These are phyloP conservation scores for Pomatorhinus ruficollis DNA, from an alignment of 2,113 vertebrate species.

Conservation along the genomic window DNA sequence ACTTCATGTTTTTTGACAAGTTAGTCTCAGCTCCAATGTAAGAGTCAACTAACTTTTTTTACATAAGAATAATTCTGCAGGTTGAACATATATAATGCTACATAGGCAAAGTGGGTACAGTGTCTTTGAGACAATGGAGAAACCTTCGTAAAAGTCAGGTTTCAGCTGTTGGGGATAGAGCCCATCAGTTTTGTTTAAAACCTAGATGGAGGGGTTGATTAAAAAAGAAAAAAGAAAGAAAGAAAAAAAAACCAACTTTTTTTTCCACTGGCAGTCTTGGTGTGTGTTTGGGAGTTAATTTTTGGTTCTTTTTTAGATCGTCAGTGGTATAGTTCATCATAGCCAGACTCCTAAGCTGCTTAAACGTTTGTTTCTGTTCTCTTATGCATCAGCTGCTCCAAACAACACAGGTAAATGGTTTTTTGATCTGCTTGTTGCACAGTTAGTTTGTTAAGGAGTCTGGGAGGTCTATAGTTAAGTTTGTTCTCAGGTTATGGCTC, in stretches of 20 bases:
- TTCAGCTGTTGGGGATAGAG: not conserved
- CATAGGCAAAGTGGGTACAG: not conserved
- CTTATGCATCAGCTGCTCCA: constrained; percentile 77
- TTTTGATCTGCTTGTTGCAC: not conserved
- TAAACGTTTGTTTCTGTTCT: constrained; percentile 88
- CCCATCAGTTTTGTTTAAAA: not conserved
- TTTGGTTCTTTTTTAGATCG: constrained; percentile 77
- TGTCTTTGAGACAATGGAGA: not conserved
- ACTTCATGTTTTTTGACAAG: not conserved
- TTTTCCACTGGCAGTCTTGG: not conserved
- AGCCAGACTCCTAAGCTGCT: constrained; percentile 84
- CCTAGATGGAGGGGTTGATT: not conserved
- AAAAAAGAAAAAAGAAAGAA: not conserved
- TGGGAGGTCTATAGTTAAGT: not conserved
- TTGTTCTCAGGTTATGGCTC: not conserved
- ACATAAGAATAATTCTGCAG: not conserved
- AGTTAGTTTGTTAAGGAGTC: not conserved
- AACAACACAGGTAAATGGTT: constrained; percentile 69
- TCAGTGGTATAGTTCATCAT: constrained; percentile 87
- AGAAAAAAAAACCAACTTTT: not conserved
- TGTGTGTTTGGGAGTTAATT: constrained; percentile 1
- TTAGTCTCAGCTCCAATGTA: not conserved
- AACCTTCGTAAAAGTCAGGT: not conserved
- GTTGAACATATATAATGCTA: not conserved
- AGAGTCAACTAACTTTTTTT: not conserved